Evolutionary conservation across 2,113 vertebrate genomes (phyloP).

Genomic region (Grammomys surdaster): DNA sequence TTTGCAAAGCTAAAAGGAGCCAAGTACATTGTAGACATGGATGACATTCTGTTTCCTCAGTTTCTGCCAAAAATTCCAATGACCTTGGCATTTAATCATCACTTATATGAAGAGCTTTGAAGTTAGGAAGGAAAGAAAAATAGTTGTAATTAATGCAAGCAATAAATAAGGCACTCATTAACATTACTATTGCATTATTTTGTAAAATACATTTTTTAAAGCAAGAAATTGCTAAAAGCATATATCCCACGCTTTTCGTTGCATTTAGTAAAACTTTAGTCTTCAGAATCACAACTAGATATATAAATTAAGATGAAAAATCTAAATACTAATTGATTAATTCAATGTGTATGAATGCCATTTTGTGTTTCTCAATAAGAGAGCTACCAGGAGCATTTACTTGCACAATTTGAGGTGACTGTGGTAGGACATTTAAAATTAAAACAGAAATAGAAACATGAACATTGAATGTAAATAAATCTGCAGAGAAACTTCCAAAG

Average conservation of each 20-base stretch:
- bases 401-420: background rate
- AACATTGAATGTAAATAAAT: constrained; percentile 36
- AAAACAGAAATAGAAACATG: background rate
- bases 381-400: background rate
- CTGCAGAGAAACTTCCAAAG: background rate
- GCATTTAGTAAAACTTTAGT: constrained; percentile 71
- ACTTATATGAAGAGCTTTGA: constrained; percentile 62
- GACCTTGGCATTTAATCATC: constrained; percentile 60
- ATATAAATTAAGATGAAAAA: constrained; percentile 66
- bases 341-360: background rate
- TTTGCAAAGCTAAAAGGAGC: background rate
- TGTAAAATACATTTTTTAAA: constrained; percentile 20
- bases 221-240: background rate
- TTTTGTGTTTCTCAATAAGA: background rate
- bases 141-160: constrained; percentile 63
- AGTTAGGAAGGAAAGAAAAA: constrained; percentile 53
- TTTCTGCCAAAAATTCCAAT: constrained; percentile 27
- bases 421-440: constrained; percentile 14
- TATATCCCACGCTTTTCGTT: constrained; percentile 31
- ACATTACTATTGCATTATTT: constrained; percentile 42
- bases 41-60: constrained; percentile 16
- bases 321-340: constrained; percentile 61
- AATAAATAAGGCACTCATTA: constrained; percentile 63
- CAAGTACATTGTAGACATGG: background rate
- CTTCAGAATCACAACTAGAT: constrained; percentile 55